phyloP scores from a whole-genome alignment of 2,797 vertebrate genomes.

The Crocidura indochinensis region DNA sequence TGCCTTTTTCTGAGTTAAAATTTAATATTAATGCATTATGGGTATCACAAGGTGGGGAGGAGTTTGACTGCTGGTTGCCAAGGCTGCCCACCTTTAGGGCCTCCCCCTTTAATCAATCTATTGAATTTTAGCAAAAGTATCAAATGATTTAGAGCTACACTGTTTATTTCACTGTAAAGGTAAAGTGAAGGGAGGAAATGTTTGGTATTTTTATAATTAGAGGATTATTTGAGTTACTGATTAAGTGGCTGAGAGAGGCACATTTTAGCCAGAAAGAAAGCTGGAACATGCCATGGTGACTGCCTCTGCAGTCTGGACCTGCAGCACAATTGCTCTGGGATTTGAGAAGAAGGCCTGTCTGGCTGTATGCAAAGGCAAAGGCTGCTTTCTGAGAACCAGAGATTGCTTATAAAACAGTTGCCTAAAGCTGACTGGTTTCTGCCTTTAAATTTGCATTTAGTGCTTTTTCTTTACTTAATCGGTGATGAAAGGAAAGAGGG shows the following conservation, averaged over 20 bases:
- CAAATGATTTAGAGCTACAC: background rate
- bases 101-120: background rate
- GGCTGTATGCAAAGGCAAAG: background rate
- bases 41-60: constrained; percentile 28
- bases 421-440: background rate
- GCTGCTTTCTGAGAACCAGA: background rate
- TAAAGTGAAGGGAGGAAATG: background rate
- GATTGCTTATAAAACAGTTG: constrained; percentile 17
- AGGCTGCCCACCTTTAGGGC: constrained; percentile 35
- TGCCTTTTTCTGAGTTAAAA: constrained; percentile 62
- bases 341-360: background rate
- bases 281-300: background rate
- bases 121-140: background rate
- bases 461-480: constrained; percentile 19
- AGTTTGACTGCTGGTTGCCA: constrained; percentile 65
- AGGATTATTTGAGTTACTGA: constrained; percentile 2
- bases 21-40: constrained; percentile 13
- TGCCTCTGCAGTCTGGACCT: background rate
- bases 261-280: background rate
- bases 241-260: constrained; percentile 1
- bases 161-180: background rate
- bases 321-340: background rate
- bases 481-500: constrained; percentile 8
- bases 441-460: constrained; percentile 40
- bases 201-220: constrained; percentile 30